phyloP scores from a whole-genome alignment of 2,797 vertebrate genomes.

The Nannoperca obscura region DNA sequence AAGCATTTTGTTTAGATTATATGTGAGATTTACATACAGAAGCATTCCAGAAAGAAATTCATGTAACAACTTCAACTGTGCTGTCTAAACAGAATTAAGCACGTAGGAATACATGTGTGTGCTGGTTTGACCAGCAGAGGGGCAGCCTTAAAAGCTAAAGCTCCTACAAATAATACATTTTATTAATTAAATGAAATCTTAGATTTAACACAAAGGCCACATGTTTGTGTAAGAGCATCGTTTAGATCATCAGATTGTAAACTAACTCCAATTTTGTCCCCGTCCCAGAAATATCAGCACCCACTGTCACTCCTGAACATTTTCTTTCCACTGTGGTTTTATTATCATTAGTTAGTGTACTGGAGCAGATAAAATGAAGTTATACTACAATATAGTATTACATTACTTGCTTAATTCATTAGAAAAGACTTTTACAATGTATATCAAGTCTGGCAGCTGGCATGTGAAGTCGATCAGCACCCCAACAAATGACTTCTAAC shows the following conservation, averaged over 20 bases:
- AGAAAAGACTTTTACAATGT: not conserved
- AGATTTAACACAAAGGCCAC: not conserved
- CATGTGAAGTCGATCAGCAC: constrained; percentile 7
- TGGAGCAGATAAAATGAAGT: constrained; percentile 12
- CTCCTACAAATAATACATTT: not conserved
- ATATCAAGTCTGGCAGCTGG: not conserved
- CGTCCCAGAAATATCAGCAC: not conserved
- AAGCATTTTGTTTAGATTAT: not conserved
- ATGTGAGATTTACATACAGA: constrained; percentile 5
- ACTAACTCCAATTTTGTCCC: not conserved
- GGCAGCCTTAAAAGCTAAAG: not conserved
- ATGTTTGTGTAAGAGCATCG: not conserved
- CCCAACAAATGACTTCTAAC: constrained; percentile 22
- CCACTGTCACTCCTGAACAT: not conserved
- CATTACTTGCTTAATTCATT: not conserved
- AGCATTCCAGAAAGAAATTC: not conserved
- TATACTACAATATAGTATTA: not conserved
- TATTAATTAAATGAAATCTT: not conserved
- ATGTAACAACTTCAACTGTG: not conserved
- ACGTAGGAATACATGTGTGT: not conserved
- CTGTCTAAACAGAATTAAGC: not conserved
- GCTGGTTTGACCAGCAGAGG: constrained; percentile 3
- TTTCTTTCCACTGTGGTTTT: constrained; percentile 4
- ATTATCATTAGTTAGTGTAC: constrained; percentile 1
- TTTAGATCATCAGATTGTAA: not conserved